phyloP scores from a whole-genome alignment of 2,888 invertebrate genomes.

The Zaprionus lineosus region DNA sequence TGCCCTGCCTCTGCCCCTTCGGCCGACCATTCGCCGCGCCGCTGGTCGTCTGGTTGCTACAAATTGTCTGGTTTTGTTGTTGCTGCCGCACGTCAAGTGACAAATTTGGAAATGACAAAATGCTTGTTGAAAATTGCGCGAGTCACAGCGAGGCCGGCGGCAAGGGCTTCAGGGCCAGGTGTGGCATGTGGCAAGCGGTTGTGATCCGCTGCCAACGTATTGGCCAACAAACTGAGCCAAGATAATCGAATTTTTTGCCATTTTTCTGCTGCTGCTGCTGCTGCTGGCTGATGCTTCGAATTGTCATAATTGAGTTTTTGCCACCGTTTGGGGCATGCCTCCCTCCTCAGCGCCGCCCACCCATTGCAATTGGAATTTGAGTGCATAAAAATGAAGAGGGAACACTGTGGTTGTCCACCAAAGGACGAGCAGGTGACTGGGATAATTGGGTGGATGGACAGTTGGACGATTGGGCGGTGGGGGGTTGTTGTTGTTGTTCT shows the following conservation, averaged over 20 bases:
- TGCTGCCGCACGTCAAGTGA: slow-evolving; percentile 72
- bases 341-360: too few relatives aligned
- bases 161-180: not conserved
- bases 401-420: too few relatives aligned
- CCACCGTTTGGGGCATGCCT: slow-evolving; percentile 11
- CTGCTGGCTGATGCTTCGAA: slow-evolving; percentile 41
- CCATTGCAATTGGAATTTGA: slow-evolving; percentile 38
- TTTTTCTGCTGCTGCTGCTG: slow-evolving; percentile 11
- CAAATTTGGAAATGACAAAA: slow-evolving; percentile 78
- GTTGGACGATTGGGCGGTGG: not conserved
- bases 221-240: slow-evolving; percentile 39
- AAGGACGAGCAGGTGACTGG: too few relatives aligned
- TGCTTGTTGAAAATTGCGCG: slow-evolving; percentile 58
- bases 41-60: slow-evolving; percentile 20
- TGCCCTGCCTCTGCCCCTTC: slow-evolving; percentile 6
- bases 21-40: too few relatives aligned
- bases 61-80: slow-evolving; percentile 20
- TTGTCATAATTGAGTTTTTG: slow-evolving; percentile 74
- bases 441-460: too few relatives aligned
- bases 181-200: not conserved
- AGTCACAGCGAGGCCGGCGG: not conserved
- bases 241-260: slow-evolving; percentile 70
- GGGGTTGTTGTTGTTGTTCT: too few relatives aligned
- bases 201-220: slow-evolving; percentile 18
- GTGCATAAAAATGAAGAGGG: slow-evolving; percentile 44